Evolutionary conservation across 2,113 vertebrate genomes (phyloP).

Genomic region (Oxyruncus cristatus): DNA sequence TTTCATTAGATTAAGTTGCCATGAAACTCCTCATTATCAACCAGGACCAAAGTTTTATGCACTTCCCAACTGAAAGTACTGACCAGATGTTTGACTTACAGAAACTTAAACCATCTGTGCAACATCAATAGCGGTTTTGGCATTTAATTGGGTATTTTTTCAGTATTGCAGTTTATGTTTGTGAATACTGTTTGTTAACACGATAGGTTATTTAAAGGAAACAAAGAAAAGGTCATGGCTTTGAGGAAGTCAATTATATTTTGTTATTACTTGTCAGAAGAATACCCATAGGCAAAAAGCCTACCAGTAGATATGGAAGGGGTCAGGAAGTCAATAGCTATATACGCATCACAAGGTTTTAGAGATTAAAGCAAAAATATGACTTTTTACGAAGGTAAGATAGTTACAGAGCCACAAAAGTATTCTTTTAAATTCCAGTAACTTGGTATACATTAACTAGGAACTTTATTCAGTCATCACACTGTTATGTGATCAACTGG

Average conservation of each 20-base stretch:
- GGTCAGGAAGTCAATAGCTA: not conserved
- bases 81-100: slow-evolving; percentile 35
- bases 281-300: slow-evolving; percentile 7
- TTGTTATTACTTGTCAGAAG: slow-evolving; percentile 24
- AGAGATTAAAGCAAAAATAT: not conserved
- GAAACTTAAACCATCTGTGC: slow-evolving; percentile 58
- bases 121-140: slow-evolving; percentile 29
- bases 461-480: not conserved
- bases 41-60: slow-evolving; percentile 3
- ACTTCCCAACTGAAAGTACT: slow-evolving; percentile 12
- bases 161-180: slow-evolving; percentile 47
- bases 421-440: not conserved
- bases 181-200: slow-evolving; percentile 51
- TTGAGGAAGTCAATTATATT: not conserved
- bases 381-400: not conserved
- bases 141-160: slow-evolving; percentile 65
- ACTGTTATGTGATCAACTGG: not conserved
- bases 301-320: not conserved
- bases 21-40: slow-evolving; percentile 25
- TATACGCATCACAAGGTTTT: not conserved
- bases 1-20: slow-evolving; percentile 25
- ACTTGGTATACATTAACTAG: not conserved
- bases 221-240: slow-evolving; percentile 2
- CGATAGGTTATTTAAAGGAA: slow-evolving; percentile 31
- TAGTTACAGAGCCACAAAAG: not conserved